Percentiles rank a stretch among this genome's conserved stretches.
Conservation (phyloP, 2,888 invertebrate species). For the Myopa tessellatipennis region DNA sequence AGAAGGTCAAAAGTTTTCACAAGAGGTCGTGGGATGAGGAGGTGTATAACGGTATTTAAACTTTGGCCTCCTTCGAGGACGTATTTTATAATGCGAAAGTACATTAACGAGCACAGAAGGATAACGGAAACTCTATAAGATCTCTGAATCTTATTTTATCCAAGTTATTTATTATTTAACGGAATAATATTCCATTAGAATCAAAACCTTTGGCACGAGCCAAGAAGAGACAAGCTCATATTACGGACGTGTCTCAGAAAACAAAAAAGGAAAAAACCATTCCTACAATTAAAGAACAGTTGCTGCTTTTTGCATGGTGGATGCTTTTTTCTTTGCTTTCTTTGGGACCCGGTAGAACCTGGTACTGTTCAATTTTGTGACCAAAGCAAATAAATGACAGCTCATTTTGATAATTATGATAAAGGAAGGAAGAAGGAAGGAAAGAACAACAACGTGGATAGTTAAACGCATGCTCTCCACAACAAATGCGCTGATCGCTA, state of each 20-base stretch:
- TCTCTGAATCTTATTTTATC: too few relatives aligned
- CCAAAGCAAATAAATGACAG: slow-evolving; percentile 21
- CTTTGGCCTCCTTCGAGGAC: too few relatives aligned
- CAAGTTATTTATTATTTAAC: too few relatives aligned
- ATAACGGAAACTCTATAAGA: too few relatives aligned
- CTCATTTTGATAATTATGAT: slow-evolving; percentile 17
- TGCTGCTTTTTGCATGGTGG: slow-evolving; percentile 29
- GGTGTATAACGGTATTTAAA: too few relatives aligned
- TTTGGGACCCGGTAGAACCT: background rate
- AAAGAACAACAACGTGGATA: background rate
- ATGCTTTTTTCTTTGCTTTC: background rate
- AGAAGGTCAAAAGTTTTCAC: too few relatives aligned
- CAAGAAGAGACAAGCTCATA: background rate
- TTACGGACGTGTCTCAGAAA: slow-evolving; percentile 38
- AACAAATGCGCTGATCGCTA: slow-evolving; percentile 56
- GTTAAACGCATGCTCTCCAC: background rate
- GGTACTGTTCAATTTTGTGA: background rate
- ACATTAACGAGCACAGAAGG: too few relatives aligned
- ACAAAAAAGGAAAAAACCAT: slow-evolving; percentile 45
- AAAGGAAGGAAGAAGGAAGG: slow-evolving; percentile 5
- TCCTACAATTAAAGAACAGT: slow-evolving; percentile 60
- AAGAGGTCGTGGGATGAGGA: too few relatives aligned
- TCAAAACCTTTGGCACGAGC: background rate
- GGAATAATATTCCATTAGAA: too few relatives aligned
- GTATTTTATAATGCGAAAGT: too few relatives aligned